Conservation (phyloP, 2,888 invertebrate species). For the Ormyrus labotus region DNA sequence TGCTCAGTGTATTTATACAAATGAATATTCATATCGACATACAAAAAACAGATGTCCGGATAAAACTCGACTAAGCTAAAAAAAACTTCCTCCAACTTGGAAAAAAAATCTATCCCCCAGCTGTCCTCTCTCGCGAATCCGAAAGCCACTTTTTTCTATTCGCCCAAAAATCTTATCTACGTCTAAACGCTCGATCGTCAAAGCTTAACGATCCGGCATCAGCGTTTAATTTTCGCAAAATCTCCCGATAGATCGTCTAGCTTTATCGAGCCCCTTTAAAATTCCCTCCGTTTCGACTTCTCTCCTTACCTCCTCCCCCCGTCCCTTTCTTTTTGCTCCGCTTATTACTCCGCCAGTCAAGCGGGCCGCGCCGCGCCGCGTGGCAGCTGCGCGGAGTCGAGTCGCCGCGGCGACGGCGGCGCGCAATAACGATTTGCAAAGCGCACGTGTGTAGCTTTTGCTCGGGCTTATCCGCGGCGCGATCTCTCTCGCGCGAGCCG, state of each 20-base stretch:
- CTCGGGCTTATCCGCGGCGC: not conserved
- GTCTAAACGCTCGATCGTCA: not conserved
- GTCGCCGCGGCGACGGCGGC: not conserved
- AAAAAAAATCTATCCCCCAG: no score
- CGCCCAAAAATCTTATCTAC: no score
- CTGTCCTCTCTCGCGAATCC: no score
- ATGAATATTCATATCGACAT: no score
- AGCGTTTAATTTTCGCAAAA: slow-evolving; percentile 40
- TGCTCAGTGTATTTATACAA: no score
- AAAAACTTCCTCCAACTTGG: no score
- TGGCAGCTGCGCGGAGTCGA: not conserved
- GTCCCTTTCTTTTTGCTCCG: not conserved
- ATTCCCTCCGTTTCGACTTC: not conserved
- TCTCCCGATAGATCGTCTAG: slow-evolving; percentile 15
- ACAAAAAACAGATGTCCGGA: no score
- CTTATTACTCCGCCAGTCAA: not conserved
- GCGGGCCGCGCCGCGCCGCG: no score
- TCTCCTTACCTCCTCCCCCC: not conserved
- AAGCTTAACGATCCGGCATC: slow-evolving; percentile 1
- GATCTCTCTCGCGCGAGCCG: slow-evolving; percentile 3
- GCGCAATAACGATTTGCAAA: slow-evolving; percentile 33
- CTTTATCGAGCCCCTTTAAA: slow-evolving; percentile 36
- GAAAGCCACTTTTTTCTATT: no score
- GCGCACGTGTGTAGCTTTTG: not conserved
- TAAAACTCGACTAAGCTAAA: no score